A percentile compares a stretch with the other conserved stretches of the same genome.
Evolutionary conservation across 2,797 vertebrate genomes (phyloP).

Genomic region (Melanotaenia trifasciata): DNA sequence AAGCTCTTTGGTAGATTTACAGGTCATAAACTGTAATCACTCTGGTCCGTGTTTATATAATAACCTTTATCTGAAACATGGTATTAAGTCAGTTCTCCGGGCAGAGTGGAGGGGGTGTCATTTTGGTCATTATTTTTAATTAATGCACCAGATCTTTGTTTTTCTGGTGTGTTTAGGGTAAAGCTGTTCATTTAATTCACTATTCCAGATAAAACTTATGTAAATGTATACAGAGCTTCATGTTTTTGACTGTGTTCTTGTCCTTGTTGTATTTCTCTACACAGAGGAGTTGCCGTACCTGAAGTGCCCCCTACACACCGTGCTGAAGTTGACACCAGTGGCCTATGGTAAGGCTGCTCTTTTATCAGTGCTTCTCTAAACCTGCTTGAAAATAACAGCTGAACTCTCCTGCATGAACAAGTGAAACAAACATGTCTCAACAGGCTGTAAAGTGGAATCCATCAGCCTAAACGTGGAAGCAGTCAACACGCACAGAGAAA

Average conservation of each 20-base stretch:
- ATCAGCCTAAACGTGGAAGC: conserved; percentile 89
- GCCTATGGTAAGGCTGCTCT: conserved; percentile 89
- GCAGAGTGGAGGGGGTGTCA: no score
- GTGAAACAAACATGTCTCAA: conserved; percentile 21
- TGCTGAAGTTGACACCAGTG: conserved; percentile 95
- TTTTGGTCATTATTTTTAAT: no score
- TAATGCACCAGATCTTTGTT: no score
- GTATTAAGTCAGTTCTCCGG: no score
- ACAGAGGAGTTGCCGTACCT: conserved; percentile 96
- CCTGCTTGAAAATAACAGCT: not conserved
- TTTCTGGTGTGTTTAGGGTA: no score
- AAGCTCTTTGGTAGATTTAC: no score
- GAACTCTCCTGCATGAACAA: not conserved
- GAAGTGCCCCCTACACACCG: conserved; percentile 95
- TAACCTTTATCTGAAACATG: not conserved
- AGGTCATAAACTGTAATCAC: no score
- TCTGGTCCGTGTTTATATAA: no score
- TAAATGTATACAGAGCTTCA: no score
- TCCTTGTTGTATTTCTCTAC: conserved; percentile 21
- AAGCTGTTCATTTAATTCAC: no score
- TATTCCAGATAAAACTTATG: no score
- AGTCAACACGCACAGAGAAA: conserved; percentile 89
- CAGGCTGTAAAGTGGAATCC: conserved; percentile 91
- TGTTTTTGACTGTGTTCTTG: no score
- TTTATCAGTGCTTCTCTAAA: not conserved